Percentiles rank a stretch among this genome's conserved stretches.
Conservation (phyloP, 2,113 vertebrate genomes). For the Erythrolamprus reginae region DNA sequence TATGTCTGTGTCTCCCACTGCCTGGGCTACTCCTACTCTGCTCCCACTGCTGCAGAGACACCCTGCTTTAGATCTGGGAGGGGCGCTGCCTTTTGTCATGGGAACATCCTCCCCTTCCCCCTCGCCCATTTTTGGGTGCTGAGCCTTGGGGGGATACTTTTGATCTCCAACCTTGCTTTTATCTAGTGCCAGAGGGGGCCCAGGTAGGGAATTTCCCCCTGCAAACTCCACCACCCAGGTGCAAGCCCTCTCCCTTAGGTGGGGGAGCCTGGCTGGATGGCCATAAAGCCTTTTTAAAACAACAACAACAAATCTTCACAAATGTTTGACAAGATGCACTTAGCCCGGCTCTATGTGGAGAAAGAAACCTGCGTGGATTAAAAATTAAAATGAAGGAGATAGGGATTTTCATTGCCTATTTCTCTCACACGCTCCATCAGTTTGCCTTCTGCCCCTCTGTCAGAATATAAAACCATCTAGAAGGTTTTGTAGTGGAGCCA, state of each 20-base stretch:
- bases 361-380: not conserved
- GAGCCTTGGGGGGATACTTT: conserved; percentile 16
- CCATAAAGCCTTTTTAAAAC: not conserved
- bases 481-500: not conserved
- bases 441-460: not conserved
- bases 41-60: conserved; percentile 31
- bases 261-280: not conserved
- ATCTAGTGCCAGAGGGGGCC: conserved; percentile 9
- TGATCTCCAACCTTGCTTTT: conserved; percentile 25
- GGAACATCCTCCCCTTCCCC: not conserved
- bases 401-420: not conserved
- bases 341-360: not conserved
- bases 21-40: conserved; percentile 33
- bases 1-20: conserved; percentile 25
- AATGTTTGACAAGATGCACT: not conserved
- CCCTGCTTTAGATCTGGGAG: conserved; percentile 29
- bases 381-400: not conserved
- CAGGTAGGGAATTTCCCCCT: conserved; percentile 14
- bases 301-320: not conserved
- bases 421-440: not conserved
- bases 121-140: conserved; percentile 1
- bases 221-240: conserved; percentile 4
- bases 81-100: conserved; percentile 6
- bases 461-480: not conserved
- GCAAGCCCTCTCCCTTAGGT: not conserved